phyloP scores from a whole-genome alignment of 2,888 invertebrate genomes.

The Alcis repandata region DNA sequence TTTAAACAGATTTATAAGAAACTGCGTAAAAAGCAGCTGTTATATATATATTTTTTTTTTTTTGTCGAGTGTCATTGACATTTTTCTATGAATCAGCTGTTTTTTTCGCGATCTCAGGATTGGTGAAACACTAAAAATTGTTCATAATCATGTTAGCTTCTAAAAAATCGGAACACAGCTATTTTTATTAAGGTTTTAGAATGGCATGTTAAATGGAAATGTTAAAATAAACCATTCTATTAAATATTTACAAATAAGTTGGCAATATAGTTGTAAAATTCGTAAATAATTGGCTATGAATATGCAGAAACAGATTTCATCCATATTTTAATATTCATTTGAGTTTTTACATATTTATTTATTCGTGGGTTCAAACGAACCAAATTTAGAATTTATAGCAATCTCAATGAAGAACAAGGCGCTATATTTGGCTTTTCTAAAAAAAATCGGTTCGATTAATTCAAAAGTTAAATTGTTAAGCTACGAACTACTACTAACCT shows the following conservation, averaged over 20 bases:
- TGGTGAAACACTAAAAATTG: no score
- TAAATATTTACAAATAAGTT: constrained; percentile 1
- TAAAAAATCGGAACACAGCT: no score
- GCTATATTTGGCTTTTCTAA: background rate
- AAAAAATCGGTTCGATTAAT: background rate
- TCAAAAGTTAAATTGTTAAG: no score
- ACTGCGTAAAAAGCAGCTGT: no score
- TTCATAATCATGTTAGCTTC: no score
- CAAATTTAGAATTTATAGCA: constrained; percentile 5
- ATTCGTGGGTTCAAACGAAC: background rate
- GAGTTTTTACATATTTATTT: constrained; percentile 6
- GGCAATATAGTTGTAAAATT: constrained; percentile 1
- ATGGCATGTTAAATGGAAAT: background rate
- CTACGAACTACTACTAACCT: no score
- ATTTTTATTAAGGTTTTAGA: background rate
- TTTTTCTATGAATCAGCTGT: no score
- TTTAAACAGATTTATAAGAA: no score
- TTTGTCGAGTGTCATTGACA: no score
- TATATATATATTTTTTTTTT: no score
- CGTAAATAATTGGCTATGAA: constrained; percentile 4
- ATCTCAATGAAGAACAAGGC: background rate
- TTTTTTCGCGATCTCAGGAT: no score
- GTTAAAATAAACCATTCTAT: background rate
- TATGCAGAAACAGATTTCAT: constrained; percentile 5
- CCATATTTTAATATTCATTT: constrained; percentile 6